Evolutionary conservation across 2,888 invertebrate genomes (phyloP).

Genomic region (Calameuta pallipes): DNA sequence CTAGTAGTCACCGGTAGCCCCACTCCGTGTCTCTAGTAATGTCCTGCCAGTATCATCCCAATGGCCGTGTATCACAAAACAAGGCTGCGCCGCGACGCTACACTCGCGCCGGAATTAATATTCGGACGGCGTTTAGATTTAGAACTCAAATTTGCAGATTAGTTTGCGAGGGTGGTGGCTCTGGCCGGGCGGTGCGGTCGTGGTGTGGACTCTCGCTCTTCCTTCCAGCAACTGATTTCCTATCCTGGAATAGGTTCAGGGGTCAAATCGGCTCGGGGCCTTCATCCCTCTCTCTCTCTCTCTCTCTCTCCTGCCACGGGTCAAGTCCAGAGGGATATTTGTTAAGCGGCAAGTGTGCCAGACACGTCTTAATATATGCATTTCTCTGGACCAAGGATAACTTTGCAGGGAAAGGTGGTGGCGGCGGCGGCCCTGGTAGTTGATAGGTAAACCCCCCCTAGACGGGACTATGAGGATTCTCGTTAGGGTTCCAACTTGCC

Average conservation of each 20-base stretch:
- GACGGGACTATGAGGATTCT: background rate
- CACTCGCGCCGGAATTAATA: slow-evolving; percentile 54
- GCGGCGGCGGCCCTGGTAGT: background rate
- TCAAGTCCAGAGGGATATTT: slow-evolving; percentile 41
- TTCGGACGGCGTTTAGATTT: slow-evolving; percentile 63
- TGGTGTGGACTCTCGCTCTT: slow-evolving; percentile 11
- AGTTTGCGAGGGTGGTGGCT: slow-evolving; percentile 46
- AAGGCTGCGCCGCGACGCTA: slow-evolving; percentile 8
- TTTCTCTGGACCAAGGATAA: slow-evolving; percentile 19
- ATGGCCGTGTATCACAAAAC: slow-evolving; percentile 21
- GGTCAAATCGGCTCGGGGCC: slow-evolving; percentile 5
- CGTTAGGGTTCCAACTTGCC: background rate
- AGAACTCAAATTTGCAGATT: slow-evolving; percentile 66
- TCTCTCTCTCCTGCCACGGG: background rate
- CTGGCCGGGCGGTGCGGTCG: slow-evolving; percentile 41
- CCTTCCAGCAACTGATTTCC: background rate
- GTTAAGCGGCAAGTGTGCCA: slow-evolving; percentile 59
- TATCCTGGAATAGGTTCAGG: background rate
- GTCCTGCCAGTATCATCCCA: background rate
- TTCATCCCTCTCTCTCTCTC: background rate
- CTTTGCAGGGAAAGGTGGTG: background rate
- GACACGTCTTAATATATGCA: slow-evolving; percentile 61
- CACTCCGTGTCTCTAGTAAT: background rate
- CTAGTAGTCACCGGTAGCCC: background rate
- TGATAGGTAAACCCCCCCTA: background rate